phyloP scores from a whole-genome alignment of 2,113 vertebrate genomes.

The Furnarius figulus region DNA sequence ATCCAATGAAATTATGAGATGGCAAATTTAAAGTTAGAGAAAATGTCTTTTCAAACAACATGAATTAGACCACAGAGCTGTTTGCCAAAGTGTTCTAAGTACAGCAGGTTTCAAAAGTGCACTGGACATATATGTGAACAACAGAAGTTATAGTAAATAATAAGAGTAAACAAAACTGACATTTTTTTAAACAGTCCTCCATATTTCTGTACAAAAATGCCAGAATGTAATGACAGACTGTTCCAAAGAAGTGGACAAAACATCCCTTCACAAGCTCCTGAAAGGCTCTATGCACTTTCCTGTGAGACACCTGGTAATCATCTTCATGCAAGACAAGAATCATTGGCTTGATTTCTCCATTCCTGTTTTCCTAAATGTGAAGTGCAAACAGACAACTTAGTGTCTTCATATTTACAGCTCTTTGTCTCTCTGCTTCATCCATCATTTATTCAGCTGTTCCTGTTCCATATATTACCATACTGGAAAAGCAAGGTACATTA shows the following conservation, averaged over 20 bases:
- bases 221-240: neutral
- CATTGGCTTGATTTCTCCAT: neutral
- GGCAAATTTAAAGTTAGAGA: neutral
- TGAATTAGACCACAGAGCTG: neutral
- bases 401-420: conserved; percentile 16
- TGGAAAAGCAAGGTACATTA: conserved; percentile 63
- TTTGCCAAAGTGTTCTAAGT: neutral
- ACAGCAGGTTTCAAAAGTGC: neutral
- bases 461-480: conserved; percentile 25
- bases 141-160: neutral
- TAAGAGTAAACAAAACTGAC: neutral
- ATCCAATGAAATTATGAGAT: neutral
- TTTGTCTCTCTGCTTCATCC: conserved; percentile 22
- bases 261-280: neutral
- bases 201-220: neutral
- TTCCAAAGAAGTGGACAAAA: neutral
- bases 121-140: neutral
- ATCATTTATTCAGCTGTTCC: conserved; percentile 42
- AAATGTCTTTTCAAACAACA: neutral
- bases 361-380: conserved; percentile 1
- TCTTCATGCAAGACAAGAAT: neutral
- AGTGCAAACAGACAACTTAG: neutral
- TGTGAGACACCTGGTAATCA: neutral
- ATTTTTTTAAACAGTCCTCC: neutral
- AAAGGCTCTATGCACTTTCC: neutral